Evolutionary conservation across 1,140 invertebrate species (phyloP).

Genomic region (Atta texana): DNA sequence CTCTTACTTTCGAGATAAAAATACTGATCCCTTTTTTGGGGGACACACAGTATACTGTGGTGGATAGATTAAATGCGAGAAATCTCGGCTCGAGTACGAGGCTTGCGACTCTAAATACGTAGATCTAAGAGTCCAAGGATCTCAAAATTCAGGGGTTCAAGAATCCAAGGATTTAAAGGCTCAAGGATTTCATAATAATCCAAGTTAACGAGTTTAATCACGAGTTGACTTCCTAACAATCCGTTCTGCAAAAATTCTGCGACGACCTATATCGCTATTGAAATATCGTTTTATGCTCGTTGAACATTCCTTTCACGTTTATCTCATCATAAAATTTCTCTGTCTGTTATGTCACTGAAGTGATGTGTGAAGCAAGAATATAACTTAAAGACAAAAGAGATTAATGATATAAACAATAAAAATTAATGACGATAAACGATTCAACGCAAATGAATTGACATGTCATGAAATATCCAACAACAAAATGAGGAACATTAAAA

Average conservation of each 20-base stretch:
- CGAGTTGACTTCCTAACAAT: constrained; percentile 41
- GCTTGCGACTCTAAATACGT: constrained; percentile 34
- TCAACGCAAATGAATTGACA: neutral
- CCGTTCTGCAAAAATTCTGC: constrained; percentile 51
- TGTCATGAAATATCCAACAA: neutral
- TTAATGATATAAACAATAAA: neutral
- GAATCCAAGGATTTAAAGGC: constrained; percentile 58
- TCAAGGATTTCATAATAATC: constrained; percentile 58
- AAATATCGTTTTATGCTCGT: constrained; percentile 59
- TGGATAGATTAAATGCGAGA: neutral
- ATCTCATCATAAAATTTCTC: constrained; percentile 35
- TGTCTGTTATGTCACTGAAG: constrained; percentile 46
- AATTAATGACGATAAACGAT: constrained; percentile 14
- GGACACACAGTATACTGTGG: constrained; percentile 13
- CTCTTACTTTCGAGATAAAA: constrained; percentile 23
- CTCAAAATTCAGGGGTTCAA: constrained; percentile 54
- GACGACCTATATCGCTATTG: constrained; percentile 54
- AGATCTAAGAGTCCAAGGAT: constrained; percentile 41
- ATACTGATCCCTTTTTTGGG: constrained; percentile 46
- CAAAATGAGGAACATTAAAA: constrained; percentile 19
- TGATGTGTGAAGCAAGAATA: constrained; percentile 9
- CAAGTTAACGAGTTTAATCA: constrained; percentile 35
- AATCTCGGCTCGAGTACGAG: constrained; percentile 42
- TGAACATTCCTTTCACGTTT: constrained; percentile 50
- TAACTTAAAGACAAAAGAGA: neutral